phyloP scores from a whole-genome alignment of 2,888 invertebrate genomes.

The Rhingia campestris region DNA sequence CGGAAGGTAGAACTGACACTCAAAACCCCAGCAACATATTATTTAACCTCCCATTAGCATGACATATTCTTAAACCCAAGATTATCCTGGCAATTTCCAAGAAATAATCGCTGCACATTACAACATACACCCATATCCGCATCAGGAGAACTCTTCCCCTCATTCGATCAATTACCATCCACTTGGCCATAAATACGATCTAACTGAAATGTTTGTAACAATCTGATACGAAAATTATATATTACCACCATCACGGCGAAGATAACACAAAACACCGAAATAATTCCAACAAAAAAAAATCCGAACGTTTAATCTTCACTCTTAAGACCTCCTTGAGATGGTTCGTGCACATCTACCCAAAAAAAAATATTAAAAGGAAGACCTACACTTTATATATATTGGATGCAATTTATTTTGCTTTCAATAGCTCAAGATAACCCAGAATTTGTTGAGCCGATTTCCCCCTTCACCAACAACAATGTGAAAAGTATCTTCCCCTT shows the following conservation, averaged over 20 bases:
- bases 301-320: conserved; percentile 44
- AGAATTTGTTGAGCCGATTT: conserved; percentile 15
- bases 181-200: conserved; percentile 60
- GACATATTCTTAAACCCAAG: too few relatives aligned
- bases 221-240: conserved; percentile 72
- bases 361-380: not conserved
- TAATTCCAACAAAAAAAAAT: not conserved
- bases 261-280: conserved; percentile 44
- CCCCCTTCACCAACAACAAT: not conserved
- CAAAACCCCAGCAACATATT: too few relatives aligned
- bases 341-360: not conserved
- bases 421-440: conserved; percentile 57
- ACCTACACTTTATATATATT: not conserved
- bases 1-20: conserved; percentile 1
- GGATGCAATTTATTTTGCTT: conserved; percentile 62
- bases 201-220: conserved; percentile 66
- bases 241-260: conserved; percentile 53
- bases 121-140: not conserved
- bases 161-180: not conserved
- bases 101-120: not conserved
- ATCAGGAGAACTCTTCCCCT: not conserved
- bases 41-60: too few relatives aligned
- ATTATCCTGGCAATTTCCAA: too few relatives aligned
- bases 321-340: conserved; percentile 42
- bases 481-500: conserved; percentile 46